phyloP scores from a whole-genome alignment of 2,797 vertebrate genomes.

The Scolopax bukidnonensis region DNA sequence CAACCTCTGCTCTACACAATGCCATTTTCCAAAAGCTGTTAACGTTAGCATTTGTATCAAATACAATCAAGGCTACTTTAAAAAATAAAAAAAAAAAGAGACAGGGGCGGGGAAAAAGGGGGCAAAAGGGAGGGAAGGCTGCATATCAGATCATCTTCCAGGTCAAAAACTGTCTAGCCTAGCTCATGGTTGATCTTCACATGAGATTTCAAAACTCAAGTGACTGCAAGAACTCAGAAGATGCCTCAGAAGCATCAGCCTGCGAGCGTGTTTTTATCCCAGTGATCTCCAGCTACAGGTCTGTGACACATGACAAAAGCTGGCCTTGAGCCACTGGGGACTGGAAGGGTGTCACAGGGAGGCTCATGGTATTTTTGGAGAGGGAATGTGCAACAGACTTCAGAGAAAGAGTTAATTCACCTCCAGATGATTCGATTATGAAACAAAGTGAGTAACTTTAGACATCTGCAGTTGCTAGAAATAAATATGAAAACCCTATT shows the following conservation, averaged over 20 bases:
- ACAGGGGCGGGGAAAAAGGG: accelerated
- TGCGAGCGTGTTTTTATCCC: not conserved
- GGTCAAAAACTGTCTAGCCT: not conserved
- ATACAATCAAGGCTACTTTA: not conserved
- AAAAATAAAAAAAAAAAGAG: not conserved
- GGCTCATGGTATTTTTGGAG: not conserved
- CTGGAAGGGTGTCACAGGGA: not conserved
- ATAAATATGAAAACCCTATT: not conserved
- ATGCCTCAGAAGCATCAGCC: no score
- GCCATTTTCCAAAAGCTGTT: conserved; percentile 47
- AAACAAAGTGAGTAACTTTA: not conserved
- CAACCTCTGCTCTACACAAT: conserved; percentile 19
- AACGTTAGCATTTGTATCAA: conserved; percentile 52
- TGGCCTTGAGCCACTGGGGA: not conserved
- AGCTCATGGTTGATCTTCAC: not conserved
- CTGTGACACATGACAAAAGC: not conserved
- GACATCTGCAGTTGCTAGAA: not conserved
- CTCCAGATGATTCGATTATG: not conserved
- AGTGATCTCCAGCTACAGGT: not conserved
- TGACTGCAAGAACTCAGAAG: not conserved
- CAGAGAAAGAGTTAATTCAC: not conserved
- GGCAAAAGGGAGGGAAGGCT: not conserved
- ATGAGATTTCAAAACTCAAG: not conserved
- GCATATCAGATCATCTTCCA: not conserved
- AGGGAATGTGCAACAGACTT: not conserved